These are phyloP conservation scores for Marisa cornuarietis DNA, from an alignment of 1,140 invertebrate species.

Conservation along the genomic window DNA sequence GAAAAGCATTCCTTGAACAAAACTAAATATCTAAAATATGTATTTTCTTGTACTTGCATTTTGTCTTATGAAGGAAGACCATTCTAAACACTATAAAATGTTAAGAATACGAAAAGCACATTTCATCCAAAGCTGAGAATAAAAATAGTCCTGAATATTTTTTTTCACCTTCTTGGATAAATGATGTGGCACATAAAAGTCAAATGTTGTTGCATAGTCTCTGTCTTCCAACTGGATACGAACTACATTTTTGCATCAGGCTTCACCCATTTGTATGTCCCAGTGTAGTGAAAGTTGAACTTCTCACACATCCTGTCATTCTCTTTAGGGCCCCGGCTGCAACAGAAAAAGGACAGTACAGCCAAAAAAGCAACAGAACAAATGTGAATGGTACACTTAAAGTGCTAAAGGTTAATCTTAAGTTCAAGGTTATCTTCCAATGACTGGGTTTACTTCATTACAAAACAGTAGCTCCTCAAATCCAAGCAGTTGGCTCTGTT, in stretches of 20 bases:
- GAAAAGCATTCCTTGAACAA: too few species aligned
- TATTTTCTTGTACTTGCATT: too few species aligned
- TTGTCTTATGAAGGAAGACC: too few species aligned
- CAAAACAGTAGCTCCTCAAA: too few species aligned
- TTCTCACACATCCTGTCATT: conserved; percentile 82
- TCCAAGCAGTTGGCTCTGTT: too few species aligned
- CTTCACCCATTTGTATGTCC: conserved; percentile 90
- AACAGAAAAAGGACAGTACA: conserved; percentile 39
- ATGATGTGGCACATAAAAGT: background rate
- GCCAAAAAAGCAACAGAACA: background rate
- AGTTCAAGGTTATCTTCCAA: background rate
- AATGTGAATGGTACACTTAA: background rate
- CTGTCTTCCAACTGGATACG: background rate
- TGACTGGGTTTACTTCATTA: too few species aligned
- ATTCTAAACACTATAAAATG: too few species aligned
- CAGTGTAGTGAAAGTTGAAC: conserved; percentile 92
- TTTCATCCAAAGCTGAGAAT: background rate
- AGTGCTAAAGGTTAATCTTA: background rate
- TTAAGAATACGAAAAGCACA: too few species aligned
- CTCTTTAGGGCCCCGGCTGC: conserved; percentile 84
- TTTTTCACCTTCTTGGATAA: background rate
- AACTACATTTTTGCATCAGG: conserved; percentile 28
- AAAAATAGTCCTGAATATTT: conserved; percentile 6
- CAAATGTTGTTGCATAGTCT: background rate
- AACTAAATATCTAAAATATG: too few species aligned